A percentile compares a stretch with the other conserved stretches of the same genome.
These are phyloP conservation scores for Psammodynastes pulverulentus DNA, from an alignment of 2,113 vertebrate genomes.

Conservation along the genomic window DNA sequence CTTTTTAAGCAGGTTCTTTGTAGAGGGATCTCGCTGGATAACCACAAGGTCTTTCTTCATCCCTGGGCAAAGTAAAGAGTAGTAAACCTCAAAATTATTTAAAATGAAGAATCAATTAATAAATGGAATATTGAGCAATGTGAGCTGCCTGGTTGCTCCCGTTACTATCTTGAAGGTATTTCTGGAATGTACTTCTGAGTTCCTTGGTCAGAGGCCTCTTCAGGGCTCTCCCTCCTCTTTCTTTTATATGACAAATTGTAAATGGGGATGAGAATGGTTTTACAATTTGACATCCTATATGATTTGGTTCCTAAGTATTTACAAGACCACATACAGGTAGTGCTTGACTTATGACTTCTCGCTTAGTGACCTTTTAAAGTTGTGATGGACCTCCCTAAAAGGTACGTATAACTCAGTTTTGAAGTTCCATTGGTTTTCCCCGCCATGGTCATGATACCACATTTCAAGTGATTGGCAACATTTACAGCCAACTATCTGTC, in stretches of 20 bases:
- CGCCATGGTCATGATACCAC: no score
- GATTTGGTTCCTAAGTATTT: neutral
- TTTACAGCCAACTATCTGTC: no score
- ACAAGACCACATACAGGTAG: no score
- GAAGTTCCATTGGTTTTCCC: neutral
- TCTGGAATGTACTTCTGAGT: no score
- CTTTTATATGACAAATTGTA: no score
- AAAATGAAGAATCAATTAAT: constrained; percentile 20
- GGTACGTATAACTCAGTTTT: neutral
- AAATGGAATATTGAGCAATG: constrained; percentile 11
- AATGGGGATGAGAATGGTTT: no score
- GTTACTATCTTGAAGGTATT: no score
- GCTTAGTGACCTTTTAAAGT: neutral
- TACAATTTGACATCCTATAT: no score
- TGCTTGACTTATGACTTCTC: neutral
- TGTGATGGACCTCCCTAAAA: neutral
- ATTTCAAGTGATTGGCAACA: no score
- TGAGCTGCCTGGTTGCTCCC: no score
- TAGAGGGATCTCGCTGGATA: neutral
- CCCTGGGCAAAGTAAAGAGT: neutral
- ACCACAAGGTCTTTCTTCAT: neutral
- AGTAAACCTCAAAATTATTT: neutral
- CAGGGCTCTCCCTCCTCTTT: no score
- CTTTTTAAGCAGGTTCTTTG: neutral
- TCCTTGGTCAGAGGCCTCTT: no score